Evolutionary conservation across 2,888 invertebrate genomes (phyloP), one percentile per base, ranked within the genome.

Genomic region (Plebejus melissa): DNA sequence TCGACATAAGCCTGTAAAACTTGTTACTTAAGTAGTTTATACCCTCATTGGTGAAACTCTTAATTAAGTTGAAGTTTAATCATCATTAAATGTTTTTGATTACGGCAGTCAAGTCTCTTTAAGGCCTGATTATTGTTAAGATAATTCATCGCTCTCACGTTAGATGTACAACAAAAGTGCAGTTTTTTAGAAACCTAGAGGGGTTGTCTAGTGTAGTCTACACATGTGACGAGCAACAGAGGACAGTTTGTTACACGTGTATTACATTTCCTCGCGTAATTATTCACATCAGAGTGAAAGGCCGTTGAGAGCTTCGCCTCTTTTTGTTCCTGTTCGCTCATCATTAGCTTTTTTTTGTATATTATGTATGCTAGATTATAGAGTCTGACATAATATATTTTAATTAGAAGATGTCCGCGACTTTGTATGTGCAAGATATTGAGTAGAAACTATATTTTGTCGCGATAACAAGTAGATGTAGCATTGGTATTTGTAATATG

Each of bases 251-350:
- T 28, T 22, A 22, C 22, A 60, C 58, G 28, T 6, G 58, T 9
- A 22, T 60, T 65, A 65, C 65, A 65, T 65, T 65, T 36, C 32
- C 65, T 36, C 65, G 5, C 36, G 32, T 65, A 65, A 65, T 65
- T 65, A 36, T 65, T 65, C 16, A 65, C 65, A 65, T 32, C 65
- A 65, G 32, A 65, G 65, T 65, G 32, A 65, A 65, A 65, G 65
- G 65, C 65, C 32, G 32, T 2, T 65, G 65, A 65, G 65, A 65
- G 65, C 60, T 60, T 60, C 28, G 0, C 60, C 60, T 32, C 32
- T 65, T 65, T 65, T 65, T 65, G 65, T 65, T 36, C 65, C 32
- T 65, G 65, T 65, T 65, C 16, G 28, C 1, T 65, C 32, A 65
- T 65, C 22, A 22, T 22, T 65, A 65, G 65, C 65, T 65, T 65